These are phyloP conservation scores for Siderastrea siderea DNA, from an alignment of 92 coral and sea anemone species.

Conservation along the genomic window DNA sequence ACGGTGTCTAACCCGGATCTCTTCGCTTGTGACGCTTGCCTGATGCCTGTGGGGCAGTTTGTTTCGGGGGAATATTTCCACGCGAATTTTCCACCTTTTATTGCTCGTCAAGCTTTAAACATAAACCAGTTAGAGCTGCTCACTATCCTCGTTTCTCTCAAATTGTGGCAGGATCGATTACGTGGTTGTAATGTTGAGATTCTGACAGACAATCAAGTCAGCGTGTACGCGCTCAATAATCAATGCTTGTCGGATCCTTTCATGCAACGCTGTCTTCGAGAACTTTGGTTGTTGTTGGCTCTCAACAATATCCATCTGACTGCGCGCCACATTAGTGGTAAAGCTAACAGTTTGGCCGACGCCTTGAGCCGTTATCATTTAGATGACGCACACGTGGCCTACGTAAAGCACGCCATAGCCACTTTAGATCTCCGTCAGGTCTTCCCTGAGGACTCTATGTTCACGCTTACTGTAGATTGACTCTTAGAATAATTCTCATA, in stretches of 20 bases:
- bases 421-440: conserved; percentile 21
- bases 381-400: conserved; percentile 27
- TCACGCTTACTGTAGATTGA: conserved; percentile 16
- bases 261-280: conserved; percentile 65
- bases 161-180: conserved; percentile 46
- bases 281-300: conserved; percentile 61
- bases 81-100: conserved; percentile 33
- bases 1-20: conserved; percentile 41
- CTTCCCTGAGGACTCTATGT: conserved; percentile 23
- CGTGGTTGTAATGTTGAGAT: conserved; percentile 57
- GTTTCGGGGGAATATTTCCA: conserved; percentile 48
- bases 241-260: conserved; percentile 36
- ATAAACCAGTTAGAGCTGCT: conserved; percentile 55
- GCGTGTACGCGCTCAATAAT: conserved; percentile 55
- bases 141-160: conserved; percentile 52
- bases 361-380: conserved; percentile 47
- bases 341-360: conserved; percentile 43
- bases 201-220: conserved; percentile 43
- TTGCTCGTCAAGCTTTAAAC: conserved; percentile 33
- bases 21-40: conserved; percentile 64
- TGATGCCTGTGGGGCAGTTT: conserved; percentile 44
- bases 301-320: conserved; percentile 32
- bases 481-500: too few species aligned
- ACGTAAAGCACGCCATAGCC: conserved; percentile 21
- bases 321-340: conserved; percentile 44